phyloP scores from a whole-genome alignment of 2,797 vertebrate species.

The Rhinophrynus dorsalis region DNA sequence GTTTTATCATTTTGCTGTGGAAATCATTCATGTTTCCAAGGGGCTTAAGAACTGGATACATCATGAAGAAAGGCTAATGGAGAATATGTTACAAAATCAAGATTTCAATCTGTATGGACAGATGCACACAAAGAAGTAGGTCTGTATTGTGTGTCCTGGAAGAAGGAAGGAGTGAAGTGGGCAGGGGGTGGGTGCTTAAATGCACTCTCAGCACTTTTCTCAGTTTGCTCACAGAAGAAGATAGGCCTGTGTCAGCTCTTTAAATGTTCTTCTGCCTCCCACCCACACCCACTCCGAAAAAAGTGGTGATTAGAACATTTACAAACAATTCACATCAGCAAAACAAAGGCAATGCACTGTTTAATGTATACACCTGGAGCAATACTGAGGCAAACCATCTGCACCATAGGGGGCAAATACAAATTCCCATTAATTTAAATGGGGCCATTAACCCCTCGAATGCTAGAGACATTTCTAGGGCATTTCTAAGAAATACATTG shows the following conservation, averaged over 20 bases:
- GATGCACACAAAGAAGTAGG: slow-evolving; percentile 1
- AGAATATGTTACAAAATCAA: not conserved
- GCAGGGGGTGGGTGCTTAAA: slow-evolving; percentile 29
- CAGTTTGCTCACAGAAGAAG: slow-evolving; percentile 6
- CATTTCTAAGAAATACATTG: too few species aligned
- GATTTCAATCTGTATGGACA: slow-evolving; percentile 16
- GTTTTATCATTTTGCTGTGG: too few species aligned
- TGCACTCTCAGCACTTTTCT: slow-evolving; percentile 31
- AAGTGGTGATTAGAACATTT: slow-evolving; percentile 30
- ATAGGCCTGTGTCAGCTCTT: slow-evolving; percentile 34
- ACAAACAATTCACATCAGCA: slow-evolving; percentile 37
- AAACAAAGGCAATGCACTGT: slow-evolving; percentile 12
- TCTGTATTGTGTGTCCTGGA: slow-evolving; percentile 26
- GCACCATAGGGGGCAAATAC: too few species aligned
- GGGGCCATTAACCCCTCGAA: too few species aligned
- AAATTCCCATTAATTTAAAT: too few species aligned
- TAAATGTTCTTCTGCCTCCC: slow-evolving; percentile 26
- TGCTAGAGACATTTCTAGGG: too few species aligned
- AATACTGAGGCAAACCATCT: too few species aligned
- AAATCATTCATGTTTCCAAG: too few species aligned
- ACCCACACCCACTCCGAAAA: slow-evolving; percentile 24
- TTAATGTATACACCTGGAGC: slow-evolving; percentile 25
- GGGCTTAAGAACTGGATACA: too few species aligned
- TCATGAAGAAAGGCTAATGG: too few species aligned
- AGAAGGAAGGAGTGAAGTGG: not conserved